Evolutionary conservation across 2,797 vertebrate species (phyloP).

Genomic region (Cossypha dichroa): DNA sequence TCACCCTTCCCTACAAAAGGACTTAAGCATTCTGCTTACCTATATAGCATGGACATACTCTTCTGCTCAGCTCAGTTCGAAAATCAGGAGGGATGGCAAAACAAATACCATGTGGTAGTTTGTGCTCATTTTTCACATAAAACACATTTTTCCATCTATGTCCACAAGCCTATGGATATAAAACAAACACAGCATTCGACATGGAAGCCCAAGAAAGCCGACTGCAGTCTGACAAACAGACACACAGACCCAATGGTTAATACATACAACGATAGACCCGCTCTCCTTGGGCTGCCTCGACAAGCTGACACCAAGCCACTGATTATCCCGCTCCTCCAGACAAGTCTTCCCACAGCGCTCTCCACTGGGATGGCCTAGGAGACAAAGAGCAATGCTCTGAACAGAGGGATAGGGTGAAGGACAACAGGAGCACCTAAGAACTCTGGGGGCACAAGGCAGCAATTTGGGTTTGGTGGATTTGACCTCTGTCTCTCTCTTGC

Average conservation of each 20-base stretch:
- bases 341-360: slow-evolving; percentile 88
- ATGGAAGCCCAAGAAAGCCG: not conserved
- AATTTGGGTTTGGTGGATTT: not conserved
- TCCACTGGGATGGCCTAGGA: slow-evolving; percentile 75
- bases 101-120: slow-evolving; percentile 89
- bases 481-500: not conserved
- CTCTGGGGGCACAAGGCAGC: not conserved
- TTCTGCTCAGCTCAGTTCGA: slow-evolving; percentile 67
- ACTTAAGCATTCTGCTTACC: slow-evolving; percentile 75
- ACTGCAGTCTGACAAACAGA: not conserved
- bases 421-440: not conserved
- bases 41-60: slow-evolving; percentile 87
- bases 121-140: slow-evolving; percentile 83
- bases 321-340: slow-evolving; percentile 86
- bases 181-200: not conserved
- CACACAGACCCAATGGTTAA: not conserved
- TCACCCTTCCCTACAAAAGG: not conserved
- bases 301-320: slow-evolving; percentile 96
- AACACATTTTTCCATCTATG: slow-evolving; percentile 96
- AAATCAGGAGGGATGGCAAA: slow-evolving; percentile 84
- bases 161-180: slow-evolving; percentile 87
- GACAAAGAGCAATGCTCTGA: not conserved
- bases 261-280: slow-evolving; percentile 87
- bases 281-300: slow-evolving; percentile 85
- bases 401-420: not conserved